phyloP scores from a whole-genome alignment of 1,140 invertebrate species.

The Meloidogyne floridensis region DNA sequence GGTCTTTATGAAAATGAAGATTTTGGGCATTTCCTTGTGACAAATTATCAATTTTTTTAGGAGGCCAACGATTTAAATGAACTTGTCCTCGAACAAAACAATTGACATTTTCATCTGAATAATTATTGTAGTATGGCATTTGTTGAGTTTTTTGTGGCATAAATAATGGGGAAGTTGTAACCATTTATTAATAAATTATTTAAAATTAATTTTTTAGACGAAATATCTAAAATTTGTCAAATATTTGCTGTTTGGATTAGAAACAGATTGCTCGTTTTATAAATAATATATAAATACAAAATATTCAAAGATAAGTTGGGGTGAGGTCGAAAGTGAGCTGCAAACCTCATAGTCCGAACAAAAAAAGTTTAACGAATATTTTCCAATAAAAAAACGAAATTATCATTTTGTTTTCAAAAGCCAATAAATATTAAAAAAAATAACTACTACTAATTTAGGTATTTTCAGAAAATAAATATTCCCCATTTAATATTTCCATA shows the following conservation, averaged over 20 bases:
- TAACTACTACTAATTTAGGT: neutral
- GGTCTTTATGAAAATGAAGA: too few relatives aligned
- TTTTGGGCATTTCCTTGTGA: too few relatives aligned
- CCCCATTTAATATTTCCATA: neutral
- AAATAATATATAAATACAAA: too few relatives aligned
- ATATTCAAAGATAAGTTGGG: too few relatives aligned
- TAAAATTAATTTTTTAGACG: too few relatives aligned
- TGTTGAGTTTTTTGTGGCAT: neutral
- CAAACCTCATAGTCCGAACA: too few relatives aligned
- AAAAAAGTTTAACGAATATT: too few relatives aligned
- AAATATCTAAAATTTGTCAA: neutral
- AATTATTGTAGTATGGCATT: neutral
- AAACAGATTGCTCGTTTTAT: too few relatives aligned
- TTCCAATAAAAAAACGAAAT: too few relatives aligned
- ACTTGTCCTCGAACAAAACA: neutral
- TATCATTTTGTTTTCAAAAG: too few relatives aligned
- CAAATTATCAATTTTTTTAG: neutral
- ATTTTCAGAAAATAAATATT: neutral
- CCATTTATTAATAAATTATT: neutral
- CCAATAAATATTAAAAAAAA: neutral
- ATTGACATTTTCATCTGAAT: constrained; percentile 10
- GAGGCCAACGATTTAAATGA: neutral
- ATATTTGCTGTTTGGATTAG: neutral
- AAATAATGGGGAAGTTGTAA: neutral
- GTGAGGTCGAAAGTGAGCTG: too few relatives aligned